Evolutionary conservation across 2,113 vertebrate species (phyloP).

Genomic region (Pagrus major): DNA sequence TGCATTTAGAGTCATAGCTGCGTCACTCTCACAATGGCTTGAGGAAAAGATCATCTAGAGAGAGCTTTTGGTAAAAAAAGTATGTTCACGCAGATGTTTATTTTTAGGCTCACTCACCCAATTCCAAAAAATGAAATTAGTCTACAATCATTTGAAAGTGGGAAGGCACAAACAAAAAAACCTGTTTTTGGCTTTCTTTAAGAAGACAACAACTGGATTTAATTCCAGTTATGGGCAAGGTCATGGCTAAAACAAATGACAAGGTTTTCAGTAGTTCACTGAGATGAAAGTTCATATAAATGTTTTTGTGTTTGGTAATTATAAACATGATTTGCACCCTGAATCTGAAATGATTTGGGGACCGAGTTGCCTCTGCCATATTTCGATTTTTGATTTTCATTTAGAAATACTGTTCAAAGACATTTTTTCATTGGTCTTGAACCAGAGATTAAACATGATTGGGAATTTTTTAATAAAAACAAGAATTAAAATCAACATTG

Average conservation of each 20-base stretch:
- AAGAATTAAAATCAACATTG: conserved; percentile 32
- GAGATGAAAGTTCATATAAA: not conserved
- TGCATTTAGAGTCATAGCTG: conserved; percentile 63
- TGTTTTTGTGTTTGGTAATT: not conserved
- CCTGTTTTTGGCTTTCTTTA: not conserved
- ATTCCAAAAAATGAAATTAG: not conserved
- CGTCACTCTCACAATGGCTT: conserved; percentile 42
- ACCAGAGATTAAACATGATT: conserved; percentile 1
- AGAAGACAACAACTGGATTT: not conserved
- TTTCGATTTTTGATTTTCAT: not conserved
- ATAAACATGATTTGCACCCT: not conserved
- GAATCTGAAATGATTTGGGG: conserved; percentile 20
- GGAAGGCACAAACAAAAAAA: not conserved
- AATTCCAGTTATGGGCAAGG: conserved; percentile 6
- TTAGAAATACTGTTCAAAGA: conserved; percentile 57
- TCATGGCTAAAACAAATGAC: conserved; percentile 17
- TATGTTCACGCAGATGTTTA: not conserved
- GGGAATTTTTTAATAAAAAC: not conserved
- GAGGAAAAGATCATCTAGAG: not conserved
- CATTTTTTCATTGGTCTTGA: conserved; percentile 41
- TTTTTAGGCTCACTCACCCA: conserved; percentile 21
- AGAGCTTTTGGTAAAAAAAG: not conserved
- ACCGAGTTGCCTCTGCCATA: not conserved
- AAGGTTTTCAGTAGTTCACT: not conserved
- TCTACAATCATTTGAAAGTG: not conserved